Evolutionary conservation across 2,113 vertebrate genomes (phyloP), one percentile per base, ranked within the genome.

Genomic region (Zosterops hypoxanthus): DNA sequence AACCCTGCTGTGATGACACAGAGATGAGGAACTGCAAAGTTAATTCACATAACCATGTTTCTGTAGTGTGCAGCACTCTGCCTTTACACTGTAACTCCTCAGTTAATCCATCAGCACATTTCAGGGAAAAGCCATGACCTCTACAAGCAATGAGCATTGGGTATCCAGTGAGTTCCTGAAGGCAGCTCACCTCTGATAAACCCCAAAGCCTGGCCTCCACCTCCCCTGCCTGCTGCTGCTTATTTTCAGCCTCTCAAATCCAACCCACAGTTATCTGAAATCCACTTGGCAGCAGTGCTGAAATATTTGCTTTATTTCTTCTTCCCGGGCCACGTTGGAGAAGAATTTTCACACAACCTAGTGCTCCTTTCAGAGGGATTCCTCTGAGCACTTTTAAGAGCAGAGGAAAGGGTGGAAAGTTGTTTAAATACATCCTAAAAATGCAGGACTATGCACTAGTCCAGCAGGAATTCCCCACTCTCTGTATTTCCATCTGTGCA

Each of bases 261-360:
- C 15, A 59, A 29, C 29, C 41, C 36, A 47, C 7, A 11, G 47
- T 47, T 60, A 14, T 11, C 49, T 8, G 8, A 75, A 42, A 50
- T 34, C 33, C 21, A 44, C 47, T 70, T 55, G 23, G 29, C 49
- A 83, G 41, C 14, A 60, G 33, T 46, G 46, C 14, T 44, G 44
- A 52, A 82, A 36, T 22, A 22, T 49, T 52, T 60, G 50, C 42
- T 47, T 22, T 57, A 59, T 80, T 79, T 82, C 41, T 79, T 82
- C 41, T 80, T 68, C 44, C 57, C 16, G 13, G 20, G 49, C 25
- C 21, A 26, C 0, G 0, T 36, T 4, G 5, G 17, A 66, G 22
- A 66, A 86, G 6, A 0, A 0, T 69, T 88, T 87, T 66, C 34
- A 42, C 11, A 24, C 11, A 42, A 25, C 0, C 1, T 1, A 68